Percentiles rank a stretch among this genome's conserved stretches.
These are phyloP conservation scores for Nematopogon swammerdamellus DNA, from an alignment of 2,888 invertebrate genomes.

Conservation along the genomic window DNA sequence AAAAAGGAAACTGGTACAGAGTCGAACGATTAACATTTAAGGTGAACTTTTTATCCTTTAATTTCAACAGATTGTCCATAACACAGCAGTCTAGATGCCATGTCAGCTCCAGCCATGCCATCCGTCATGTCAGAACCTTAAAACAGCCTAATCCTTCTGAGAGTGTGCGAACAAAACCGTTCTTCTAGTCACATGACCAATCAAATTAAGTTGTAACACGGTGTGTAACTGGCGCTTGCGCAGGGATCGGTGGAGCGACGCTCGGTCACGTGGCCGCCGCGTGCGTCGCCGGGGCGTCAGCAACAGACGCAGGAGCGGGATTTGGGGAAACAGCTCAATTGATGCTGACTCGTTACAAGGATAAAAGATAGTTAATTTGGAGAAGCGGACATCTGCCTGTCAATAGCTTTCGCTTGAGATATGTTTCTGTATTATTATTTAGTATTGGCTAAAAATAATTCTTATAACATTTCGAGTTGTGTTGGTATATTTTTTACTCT, in stretches of 20 bases:
- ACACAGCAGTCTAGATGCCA: no score
- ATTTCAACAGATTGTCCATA: no score
- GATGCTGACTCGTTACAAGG: neutral
- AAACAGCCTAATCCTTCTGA: neutral
- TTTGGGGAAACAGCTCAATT: neutral
- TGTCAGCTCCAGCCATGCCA: no score
- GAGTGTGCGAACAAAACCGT: neutral
- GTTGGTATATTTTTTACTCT: no score
- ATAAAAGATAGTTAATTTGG: neutral
- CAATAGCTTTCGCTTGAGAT: neutral
- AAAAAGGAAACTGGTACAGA: no score
- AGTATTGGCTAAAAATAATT: slow-evolving; percentile 5
- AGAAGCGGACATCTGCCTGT: no score
- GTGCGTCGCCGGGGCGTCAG: neutral
- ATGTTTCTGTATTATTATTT: neutral
- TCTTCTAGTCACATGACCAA: neutral
- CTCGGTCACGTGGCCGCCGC: neutral
- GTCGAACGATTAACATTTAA: no score
- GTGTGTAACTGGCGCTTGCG: neutral
- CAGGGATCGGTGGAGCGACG: neutral
- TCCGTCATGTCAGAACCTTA: no score
- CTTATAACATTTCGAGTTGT: no score
- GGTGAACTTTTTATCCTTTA: no score
- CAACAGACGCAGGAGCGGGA: neutral
- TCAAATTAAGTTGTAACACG: neutral